Conservation (phyloP, 2,888 invertebrate species). For the Aphodius sticticus region DNA sequence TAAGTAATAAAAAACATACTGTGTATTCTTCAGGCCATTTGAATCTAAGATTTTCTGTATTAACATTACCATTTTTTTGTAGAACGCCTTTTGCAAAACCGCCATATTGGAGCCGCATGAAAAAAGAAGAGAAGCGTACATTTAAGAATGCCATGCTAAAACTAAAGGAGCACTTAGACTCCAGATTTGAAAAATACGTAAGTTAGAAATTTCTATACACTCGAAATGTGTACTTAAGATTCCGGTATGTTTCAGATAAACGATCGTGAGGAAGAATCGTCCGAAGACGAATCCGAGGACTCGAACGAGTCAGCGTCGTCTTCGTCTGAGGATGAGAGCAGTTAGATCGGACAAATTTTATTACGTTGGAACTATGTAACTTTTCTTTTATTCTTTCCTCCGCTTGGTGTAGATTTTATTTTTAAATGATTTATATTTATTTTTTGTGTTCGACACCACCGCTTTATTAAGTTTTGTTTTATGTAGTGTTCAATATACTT, state of each 20-base stretch:
- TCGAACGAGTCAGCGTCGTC: conserved; percentile 8
- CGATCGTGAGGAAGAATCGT: neutral
- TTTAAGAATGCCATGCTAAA: conserved; percentile 35
- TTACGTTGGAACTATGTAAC: neutral
- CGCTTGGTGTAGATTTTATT: no score
- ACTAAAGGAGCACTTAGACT: conserved; percentile 33
- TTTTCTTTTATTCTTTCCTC: neutral
- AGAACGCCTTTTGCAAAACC: conserved; percentile 34
- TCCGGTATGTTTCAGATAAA: neutral
- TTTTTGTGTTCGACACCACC: no score
- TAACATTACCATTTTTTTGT: conserved; percentile 9
- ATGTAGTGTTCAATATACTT: no score
- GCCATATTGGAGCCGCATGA: conserved; percentile 35
- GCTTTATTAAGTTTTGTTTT: no score
- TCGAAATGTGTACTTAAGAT: neutral
- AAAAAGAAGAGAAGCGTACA: conserved; percentile 35
- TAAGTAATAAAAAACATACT: no score
- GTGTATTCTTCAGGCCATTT: neutral
- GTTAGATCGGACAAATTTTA: neutral
- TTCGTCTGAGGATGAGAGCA: conserved; percentile 1
- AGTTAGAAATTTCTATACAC: neutral
- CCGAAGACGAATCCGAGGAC: conserved; percentile 6
- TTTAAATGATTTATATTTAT: no score
- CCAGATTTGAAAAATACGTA: conserved; percentile 35
- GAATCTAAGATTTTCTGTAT: neutral